These are phyloP conservation scores for Heteromyza rotundicornis DNA, from an alignment of 2,888 invertebrate species.

Conservation along the genomic window DNA sequence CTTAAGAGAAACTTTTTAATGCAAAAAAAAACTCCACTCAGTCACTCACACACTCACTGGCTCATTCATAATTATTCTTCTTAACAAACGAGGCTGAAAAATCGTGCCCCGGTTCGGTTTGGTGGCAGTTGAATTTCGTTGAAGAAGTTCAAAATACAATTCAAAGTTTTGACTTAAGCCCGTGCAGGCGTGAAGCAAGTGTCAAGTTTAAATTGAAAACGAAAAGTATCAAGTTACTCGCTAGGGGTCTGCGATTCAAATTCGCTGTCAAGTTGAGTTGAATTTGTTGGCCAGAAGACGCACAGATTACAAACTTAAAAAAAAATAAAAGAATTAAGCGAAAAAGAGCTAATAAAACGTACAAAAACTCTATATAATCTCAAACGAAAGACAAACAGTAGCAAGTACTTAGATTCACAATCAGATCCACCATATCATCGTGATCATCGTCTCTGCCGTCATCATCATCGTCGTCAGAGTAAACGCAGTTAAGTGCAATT, in stretches of 20 bases:
- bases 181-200: neutral
- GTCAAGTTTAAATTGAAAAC: neutral
- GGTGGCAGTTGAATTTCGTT: too few species aligned
- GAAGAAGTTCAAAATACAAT: neutral
- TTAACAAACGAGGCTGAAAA: neutral
- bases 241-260: too few species aligned
- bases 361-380: neutral
- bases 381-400: neutral
- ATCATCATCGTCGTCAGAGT: neutral
- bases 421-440: neutral
- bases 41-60: too few species aligned
- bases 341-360: too few species aligned
- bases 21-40: neutral
- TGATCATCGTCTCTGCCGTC: neutral
- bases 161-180: slow-evolving; percentile 1
- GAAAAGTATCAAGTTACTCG: neutral
- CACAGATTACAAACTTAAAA: too few species aligned
- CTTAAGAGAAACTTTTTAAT: neutral
- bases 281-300: too few species aligned
- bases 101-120: neutral
- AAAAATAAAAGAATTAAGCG: too few species aligned
- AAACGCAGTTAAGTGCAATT: slow-evolving; percentile 40
- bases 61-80: slow-evolving; percentile 1
- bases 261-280: too few species aligned
- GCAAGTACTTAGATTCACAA: neutral